A percentile compares a stretch with the other conserved stretches of the same genome.
Evolutionary conservation across 2,888 invertebrate species (phyloP).

Genomic region (Archaeoteleia sp.): DNA sequence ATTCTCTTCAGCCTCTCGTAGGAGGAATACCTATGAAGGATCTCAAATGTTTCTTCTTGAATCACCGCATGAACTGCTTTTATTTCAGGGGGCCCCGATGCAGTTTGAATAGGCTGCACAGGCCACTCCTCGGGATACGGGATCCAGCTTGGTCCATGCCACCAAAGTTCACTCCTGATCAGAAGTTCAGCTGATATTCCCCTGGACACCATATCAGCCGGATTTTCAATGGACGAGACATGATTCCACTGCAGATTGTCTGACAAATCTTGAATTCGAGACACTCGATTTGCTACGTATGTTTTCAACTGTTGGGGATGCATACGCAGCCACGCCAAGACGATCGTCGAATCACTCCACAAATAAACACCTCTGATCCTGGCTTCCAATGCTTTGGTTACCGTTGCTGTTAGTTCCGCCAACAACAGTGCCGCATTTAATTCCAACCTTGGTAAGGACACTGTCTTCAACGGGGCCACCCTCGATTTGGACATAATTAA

Average conservation of each 20-base stretch:
- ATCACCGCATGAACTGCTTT: not conserved
- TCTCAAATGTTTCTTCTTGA: not conserved
- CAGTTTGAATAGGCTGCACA: not conserved
- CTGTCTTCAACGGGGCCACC: conserved; percentile 46
- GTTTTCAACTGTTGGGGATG: conserved; percentile 13
- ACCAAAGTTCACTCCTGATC: conserved; percentile 37
- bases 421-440: conserved; percentile 44
- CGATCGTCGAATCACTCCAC: conserved; percentile 39
- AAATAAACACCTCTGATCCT: conserved; percentile 8
- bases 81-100: conserved; percentile 9
- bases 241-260: not conserved
- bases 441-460: conserved; percentile 43
- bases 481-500: conserved; percentile 41
- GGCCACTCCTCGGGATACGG: conserved; percentile 5
- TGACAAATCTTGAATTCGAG: conserved; percentile 8
- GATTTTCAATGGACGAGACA: conserved; percentile 17
- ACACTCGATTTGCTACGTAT: conserved; percentile 32
- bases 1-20: conserved; percentile 11
- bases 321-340: conserved; percentile 30
- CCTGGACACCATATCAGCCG: conserved; percentile 27
- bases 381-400: conserved; percentile 13
- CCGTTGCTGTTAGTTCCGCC: conserved; percentile 18
- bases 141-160: conserved; percentile 52
- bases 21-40: conserved; percentile 6
- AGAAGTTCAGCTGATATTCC: conserved; percentile 17